These are phyloP conservation scores for Macrophya annulata DNA, from an alignment of 2,888 invertebrate genomes.

Conservation along the genomic window DNA sequence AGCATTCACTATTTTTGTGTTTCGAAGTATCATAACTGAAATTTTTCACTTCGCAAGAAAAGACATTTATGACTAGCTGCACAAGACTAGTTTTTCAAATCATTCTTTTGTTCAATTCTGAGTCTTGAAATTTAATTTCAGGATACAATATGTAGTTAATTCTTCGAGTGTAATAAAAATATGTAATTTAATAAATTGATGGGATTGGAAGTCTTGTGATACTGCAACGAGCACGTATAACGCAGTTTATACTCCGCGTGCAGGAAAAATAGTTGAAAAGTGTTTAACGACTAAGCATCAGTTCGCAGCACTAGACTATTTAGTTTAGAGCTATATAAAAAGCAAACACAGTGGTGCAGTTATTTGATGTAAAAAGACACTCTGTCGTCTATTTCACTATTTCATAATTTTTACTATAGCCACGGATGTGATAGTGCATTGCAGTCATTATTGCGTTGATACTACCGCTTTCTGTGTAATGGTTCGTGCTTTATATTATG, in stretches of 20 bases:
- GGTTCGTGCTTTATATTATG: constrained; percentile 26
- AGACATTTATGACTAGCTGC: neutral
- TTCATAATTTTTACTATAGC: constrained; percentile 25
- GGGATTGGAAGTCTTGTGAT: neutral
- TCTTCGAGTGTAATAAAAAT: neutral
- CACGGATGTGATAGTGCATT: neutral
- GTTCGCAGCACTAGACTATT: constrained; percentile 1
- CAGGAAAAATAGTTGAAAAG: constrained; percentile 22
- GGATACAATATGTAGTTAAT: neutral
- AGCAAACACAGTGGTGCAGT: neutral
- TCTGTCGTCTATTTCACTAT: neutral
- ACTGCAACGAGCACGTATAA: neutral
- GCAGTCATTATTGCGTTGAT: neutral
- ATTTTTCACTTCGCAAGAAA: neutral
- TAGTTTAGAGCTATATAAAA: neutral
- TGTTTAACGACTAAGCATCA: constrained; percentile 34
- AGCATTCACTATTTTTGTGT: neutral
- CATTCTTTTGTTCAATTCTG: neutral
- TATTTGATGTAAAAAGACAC: constrained; percentile 26
- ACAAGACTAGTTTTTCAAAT: neutral
- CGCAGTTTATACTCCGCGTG: neutral
- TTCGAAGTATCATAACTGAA: neutral
- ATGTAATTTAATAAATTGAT: neutral
- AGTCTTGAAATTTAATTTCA: neutral
- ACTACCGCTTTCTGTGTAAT: constrained; percentile 20